Base-by-base conservation (phyloP, 2,797 vertebrate genomes). In the Prionace glauca region DNA sequence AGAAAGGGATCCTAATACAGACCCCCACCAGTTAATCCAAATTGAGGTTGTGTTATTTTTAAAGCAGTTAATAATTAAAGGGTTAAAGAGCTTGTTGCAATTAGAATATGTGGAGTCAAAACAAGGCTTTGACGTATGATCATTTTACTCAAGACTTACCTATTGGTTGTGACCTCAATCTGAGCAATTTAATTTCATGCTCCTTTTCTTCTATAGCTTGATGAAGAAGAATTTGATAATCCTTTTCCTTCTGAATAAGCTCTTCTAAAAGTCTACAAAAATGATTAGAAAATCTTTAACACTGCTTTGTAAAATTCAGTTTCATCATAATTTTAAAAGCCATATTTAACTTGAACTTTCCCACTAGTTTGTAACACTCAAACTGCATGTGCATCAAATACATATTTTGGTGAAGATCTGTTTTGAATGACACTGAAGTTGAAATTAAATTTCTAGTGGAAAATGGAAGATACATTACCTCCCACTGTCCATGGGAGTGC, bases 141-240 rank as follows among this genome's bases (percentile, higher is more conserved):
- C 32, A 67, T 67, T n/a, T 92, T 36, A 32, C 22, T 94, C 67
- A 56, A 94, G 91, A 95, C 97, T 97, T 95, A 99, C 99, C 98
- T 97, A 97, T 97, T 93, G 98, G 98, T 96, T 98, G 98, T 96
- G 98, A 98, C 96, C 98, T 98, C 96, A 98, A 97, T 96, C 97
- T 98, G 96, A 99, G 97, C 96, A 98, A 97, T 97, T 98, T 98
- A 97, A 99, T 99, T 97, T 99, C 99, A 96, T 98, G 98, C 96
- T 99, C 98, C 96, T 98, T 98, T 97, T 99, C 99, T 96, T 99
- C 98, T 97, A 99, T 98, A 96, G 99, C 98, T 96, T 98, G 99
- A 96, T 98, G 98, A 96, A 99, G 97, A 90, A 99, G 98, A 96
- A 97, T 97, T 97, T 99, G 99, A 96, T 99, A 99, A 97, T 99